Evolutionary conservation across 1,140 invertebrate species (phyloP), one percentile per base, ranked within the genome.

Genomic region (Bacillus rossius): DNA sequence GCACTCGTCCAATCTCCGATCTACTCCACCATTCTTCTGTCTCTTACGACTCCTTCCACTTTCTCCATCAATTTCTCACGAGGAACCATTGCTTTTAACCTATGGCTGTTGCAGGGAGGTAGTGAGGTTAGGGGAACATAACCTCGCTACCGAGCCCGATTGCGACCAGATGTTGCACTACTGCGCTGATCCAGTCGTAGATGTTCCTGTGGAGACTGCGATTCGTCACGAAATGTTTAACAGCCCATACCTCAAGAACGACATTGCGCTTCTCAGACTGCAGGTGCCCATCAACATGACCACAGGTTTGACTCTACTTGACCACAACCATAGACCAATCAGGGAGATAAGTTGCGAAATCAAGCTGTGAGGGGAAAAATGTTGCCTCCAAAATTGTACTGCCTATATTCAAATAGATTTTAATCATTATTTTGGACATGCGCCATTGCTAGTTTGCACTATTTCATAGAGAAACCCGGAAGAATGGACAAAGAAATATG

Each of bases 261-360:
- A 89, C 65, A 82, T 89, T 45, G 84, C 82, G 1, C 68, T 89
- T 4, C 70, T 89, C 26, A 67, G 77, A 49, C 63, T 85, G 10
- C 66, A 79, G 22, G 25, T 16, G 17, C 37, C 37, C 16, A 16
- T 54, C 23, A 23, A 16, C 23, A 2, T 20, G 1, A 40, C 19
- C 14, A 50, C 48, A 50, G 23, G 48, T 50, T n/a, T n/a, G n/a
- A n/a, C n/a, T n/a, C n/a, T n/a, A n/a, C n/a, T n/a, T n/a, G n/a
- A n/a, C n/a, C n/a, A n/a, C n/a, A n/a, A n/a, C n/a, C n/a, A n/a
- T n/a, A n/a, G n/a, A n/a, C n/a, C n/a, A n/a, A n/a, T n/a, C n/a
- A n/a, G n/a, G n/a, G n/a, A n/a, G n/a, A n/a, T n/a, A n/a, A n/a
- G n/a, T n/a, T n/a, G n/a, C n/a, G n/a, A n/a, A n/a, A n/a, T n/a